Percentiles rank a stretch among this genome's conserved stretches.
Evolutionary conservation across 2,113 vertebrate genomes (phyloP).

Genomic region (Seriola aureovittata): DNA sequence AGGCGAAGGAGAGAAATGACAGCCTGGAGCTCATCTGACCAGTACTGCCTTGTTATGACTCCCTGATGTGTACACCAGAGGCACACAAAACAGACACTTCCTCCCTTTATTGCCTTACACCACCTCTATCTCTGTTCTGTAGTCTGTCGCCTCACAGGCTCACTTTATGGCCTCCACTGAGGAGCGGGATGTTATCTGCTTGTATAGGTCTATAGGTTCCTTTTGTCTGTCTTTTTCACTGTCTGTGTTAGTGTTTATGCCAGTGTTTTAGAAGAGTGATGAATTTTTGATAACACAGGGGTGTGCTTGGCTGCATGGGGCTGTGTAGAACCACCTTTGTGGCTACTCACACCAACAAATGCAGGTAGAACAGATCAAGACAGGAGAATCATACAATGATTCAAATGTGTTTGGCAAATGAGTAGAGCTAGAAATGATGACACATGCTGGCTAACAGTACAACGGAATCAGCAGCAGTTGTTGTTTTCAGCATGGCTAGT

Average conservation of each 20-base stretch:
- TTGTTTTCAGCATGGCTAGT: not conserved
- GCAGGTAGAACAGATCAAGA: not conserved
- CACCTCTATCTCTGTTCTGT: slow-evolving; percentile 66
- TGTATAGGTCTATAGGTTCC: slow-evolving; percentile 25
- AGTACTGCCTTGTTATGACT: slow-evolving; percentile 78
- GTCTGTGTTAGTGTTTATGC: slow-evolving; percentile 42
- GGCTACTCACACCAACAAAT: not conserved
- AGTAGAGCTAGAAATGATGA: not conserved
- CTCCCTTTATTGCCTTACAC: slow-evolving; percentile 75
- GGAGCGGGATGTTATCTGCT: slow-evolving; percentile 51
- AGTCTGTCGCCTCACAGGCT: slow-evolving; percentile 64
- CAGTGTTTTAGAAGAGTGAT: slow-evolving; percentile 16
- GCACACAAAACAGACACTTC: slow-evolving; percentile 75
- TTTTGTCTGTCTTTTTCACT: slow-evolving; percentile 23
- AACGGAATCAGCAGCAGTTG: slow-evolving; percentile 21
- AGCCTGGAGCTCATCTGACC: slow-evolving; percentile 78
- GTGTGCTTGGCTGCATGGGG: not conserved
- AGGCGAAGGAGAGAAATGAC: slow-evolving; percentile 79
- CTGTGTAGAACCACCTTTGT: not conserved
- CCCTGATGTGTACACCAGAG: slow-evolving; percentile 75
- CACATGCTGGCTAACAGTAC: not conserved
- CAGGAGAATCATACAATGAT: not conserved
- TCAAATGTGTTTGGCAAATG: slow-evolving; percentile 2
- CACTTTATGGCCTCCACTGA: slow-evolving; percentile 64
- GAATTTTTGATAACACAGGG: slow-evolving; percentile 13